Evolutionary conservation across 2,797 vertebrate genomes (phyloP), one percentile per base, ranked within the genome.

Genomic region (Gadopsis bispinosus): DNA sequence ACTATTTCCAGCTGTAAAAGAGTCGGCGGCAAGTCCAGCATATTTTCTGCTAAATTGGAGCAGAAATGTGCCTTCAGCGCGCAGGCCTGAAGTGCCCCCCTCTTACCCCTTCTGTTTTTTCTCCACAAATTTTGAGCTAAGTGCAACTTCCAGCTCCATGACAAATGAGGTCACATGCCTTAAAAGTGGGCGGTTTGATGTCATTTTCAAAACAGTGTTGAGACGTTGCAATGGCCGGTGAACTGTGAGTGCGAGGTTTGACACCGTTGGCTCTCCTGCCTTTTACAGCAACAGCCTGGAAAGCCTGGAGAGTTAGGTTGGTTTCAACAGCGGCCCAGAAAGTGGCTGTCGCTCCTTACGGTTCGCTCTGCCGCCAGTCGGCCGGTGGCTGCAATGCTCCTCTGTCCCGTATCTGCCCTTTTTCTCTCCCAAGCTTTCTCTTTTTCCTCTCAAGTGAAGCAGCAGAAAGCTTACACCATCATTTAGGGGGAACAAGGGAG

Each of bases 21-120:
- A 91, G 85, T 91, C 55, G 7, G 76, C 88, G 87, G 90, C 83
- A 84, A 90, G 89, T 93, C 89, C 88, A 91, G 91, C 91, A 93
- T 93, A 94, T 94, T 94, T 95, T 94, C 89, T 92, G 88, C 91
- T 93, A 92, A 93, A 95, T 91, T 93, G 88, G 91, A 94, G 87
- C 77, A 93, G 90, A 94, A 93, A 92, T 90, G 80, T 87, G 88
- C 90, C 87, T 90, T 91, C 79, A 87, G 87, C 83, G 50, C 84
- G 77, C 70, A 77, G 81, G 65, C 71, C 73, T 45, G 14, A 69
- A 76, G 75, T 81, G 76, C 79, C 76, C 81, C 80, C 64, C 55
- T 67, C 60, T 77, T 76, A 69, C 70, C 66, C 61, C 69, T 79
- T 80, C 81, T 88, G 83, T 63, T 87, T 88, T 84, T 84, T 87